Percentiles rank a stretch among this genome's conserved stretches.
Conservation (phyloP, 2,888 invertebrate species). For the Xestia ashworthii region DNA sequence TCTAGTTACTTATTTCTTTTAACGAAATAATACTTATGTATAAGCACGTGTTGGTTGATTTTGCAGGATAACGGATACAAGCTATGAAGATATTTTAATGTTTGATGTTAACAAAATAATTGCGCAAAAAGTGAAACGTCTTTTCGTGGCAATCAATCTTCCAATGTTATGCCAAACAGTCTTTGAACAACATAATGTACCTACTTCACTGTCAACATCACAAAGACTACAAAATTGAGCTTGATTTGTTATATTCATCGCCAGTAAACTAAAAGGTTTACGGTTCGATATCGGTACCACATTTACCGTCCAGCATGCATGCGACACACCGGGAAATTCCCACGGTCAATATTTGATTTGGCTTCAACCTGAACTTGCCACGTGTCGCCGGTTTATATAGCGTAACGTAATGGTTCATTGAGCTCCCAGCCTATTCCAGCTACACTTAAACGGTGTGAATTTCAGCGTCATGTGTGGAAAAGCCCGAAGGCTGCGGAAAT, state of each 20-base stretch:
- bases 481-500: neutral
- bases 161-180: neutral
- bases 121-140: neutral
- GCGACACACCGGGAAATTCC: conserved; percentile 25
- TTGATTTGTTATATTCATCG: neutral
- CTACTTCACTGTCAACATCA: too few relatives aligned
- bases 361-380: conserved; percentile 61
- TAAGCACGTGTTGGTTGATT: neutral
- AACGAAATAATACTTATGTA: neutral
- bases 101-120: neutral
- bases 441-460: conserved; percentile 15
- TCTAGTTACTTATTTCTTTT: neutral
- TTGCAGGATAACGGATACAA: neutral
- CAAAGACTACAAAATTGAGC: neutral
- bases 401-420: conserved; percentile 27
- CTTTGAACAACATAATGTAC: too few relatives aligned
- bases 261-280: too few relatives aligned
- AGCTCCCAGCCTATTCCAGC: conserved; percentile 17
- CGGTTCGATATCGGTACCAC: too few relatives aligned
- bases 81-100: neutral
- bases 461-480: conserved; percentile 5
- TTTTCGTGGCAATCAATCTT: neutral
- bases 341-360: conserved; percentile 72
- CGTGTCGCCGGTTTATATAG: conserved; percentile 66
- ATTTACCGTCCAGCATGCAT: neutral